Evolutionary conservation across 2,797 vertebrate species (phyloP).

Genomic region (Poecilia gillii): DNA sequence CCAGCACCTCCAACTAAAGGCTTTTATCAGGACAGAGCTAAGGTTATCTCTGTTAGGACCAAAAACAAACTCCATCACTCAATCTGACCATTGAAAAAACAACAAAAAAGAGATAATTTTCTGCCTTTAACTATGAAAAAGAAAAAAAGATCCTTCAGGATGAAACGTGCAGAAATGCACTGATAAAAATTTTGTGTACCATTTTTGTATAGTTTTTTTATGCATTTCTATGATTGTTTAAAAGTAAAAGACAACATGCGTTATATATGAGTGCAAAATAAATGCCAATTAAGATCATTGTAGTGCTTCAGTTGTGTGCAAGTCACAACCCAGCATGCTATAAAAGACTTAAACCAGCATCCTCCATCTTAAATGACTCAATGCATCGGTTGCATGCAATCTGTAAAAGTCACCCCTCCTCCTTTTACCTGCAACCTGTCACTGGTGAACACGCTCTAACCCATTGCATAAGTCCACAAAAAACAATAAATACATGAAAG

Average conservation of each 20-base stretch:
- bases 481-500: background rate
- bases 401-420: background rate
- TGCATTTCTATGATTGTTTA: background rate
- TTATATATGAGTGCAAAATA: background rate
- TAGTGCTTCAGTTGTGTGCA: background rate
- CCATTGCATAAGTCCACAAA: background rate
- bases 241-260: background rate
- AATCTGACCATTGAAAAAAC: background rate
- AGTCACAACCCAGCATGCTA: background rate
- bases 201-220: background rate
- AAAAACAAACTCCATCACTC: slow-evolving; percentile 7
- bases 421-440: background rate
- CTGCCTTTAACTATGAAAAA: background rate
- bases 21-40: slow-evolving; percentile 7
- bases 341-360: background rate
- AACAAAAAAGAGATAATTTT: background rate
- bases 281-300: background rate
- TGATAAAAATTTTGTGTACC: background rate
- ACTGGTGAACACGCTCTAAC: background rate
- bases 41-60: background rate
- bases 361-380: background rate
- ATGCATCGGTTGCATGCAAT: background rate
- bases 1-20: slow-evolving; percentile 19
- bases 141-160: background rate
- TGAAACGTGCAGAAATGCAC: background rate